Evolutionary conservation across 2,113 vertebrate species (phyloP).

Genomic region (Lethenteron reissneri): DNA sequence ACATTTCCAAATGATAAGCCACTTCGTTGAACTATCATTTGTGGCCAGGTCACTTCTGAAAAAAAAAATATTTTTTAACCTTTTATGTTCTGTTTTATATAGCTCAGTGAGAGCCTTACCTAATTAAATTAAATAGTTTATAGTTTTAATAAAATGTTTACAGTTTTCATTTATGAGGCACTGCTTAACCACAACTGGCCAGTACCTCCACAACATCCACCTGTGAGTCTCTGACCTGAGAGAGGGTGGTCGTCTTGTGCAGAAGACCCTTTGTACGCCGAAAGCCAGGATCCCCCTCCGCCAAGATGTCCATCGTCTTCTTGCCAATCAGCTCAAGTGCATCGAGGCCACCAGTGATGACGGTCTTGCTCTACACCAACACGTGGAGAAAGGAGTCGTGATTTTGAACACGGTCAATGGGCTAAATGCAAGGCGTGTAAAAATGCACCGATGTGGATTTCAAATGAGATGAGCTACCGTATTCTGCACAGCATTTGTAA

Average conservation of each 20-base stretch:
- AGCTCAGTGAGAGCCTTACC: background rate
- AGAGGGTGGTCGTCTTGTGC: slow-evolving; percentile 48
- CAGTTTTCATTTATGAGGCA: background rate
- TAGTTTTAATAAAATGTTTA: background rate
- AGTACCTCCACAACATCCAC: background rate
- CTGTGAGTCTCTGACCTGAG: slow-evolving; percentile 35
- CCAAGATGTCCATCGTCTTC: slow-evolving; percentile 97
- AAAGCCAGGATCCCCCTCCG: slow-evolving; percentile 86
- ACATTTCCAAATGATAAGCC: too few relatives aligned
- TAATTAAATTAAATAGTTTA: background rate
- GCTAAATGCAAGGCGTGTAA: background rate
- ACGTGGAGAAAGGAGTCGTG: slow-evolving; percentile 10
- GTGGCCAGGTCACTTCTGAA: too few relatives aligned
- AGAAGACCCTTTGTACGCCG: slow-evolving; percentile 81
- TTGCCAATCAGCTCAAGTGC: slow-evolving; percentile 95
- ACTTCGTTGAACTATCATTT: too few relatives aligned
- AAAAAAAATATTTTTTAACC: background rate
- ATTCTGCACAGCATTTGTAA: slow-evolving; percentile 65
- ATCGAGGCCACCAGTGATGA: slow-evolving; percentile 68
- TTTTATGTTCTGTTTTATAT: background rate
- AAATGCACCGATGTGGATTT: background rate
- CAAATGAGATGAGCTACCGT: slow-evolving; percentile 33
- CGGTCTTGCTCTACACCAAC: slow-evolving; percentile 47
- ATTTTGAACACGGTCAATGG: background rate
- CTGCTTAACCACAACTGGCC: background rate